Percentiles rank a stretch among this genome's conserved stretches.
These are phyloP conservation scores for Malurus cyaneus DNA, from an alignment of 2,113 vertebrate genomes.

Conservation along the genomic window DNA sequence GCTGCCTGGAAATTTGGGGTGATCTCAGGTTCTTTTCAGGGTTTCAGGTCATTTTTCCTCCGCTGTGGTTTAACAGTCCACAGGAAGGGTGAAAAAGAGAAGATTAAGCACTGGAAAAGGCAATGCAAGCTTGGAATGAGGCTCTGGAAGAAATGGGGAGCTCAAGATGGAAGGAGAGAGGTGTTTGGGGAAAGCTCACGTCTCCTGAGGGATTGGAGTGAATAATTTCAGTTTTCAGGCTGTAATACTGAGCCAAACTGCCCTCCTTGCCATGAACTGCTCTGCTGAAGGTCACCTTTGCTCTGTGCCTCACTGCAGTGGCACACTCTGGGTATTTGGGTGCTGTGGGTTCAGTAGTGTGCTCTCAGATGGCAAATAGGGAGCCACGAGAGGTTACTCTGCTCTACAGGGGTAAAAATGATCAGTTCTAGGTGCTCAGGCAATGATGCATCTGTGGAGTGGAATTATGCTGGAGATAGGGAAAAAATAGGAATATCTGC, in stretches of 20 bases:
- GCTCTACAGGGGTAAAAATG: not conserved
- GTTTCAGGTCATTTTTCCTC: not conserved
- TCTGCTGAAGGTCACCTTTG: not conserved
- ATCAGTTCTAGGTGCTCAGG: not conserved
- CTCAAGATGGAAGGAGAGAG: not conserved
- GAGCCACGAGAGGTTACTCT: not conserved
- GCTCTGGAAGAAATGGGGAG: not conserved
- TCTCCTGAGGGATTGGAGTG: not conserved
- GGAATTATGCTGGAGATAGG: not conserved
- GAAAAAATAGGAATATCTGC: not conserved
- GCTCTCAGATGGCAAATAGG: not conserved
- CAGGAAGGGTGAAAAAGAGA: not conserved
- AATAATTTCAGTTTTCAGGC: not conserved
- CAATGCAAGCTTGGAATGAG: not conserved
- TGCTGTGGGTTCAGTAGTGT: not conserved
- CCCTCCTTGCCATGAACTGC: not conserved
- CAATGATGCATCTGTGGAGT: not conserved
- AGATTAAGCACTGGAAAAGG: not conserved
- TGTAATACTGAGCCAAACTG: not conserved
- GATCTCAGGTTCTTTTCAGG: not conserved
- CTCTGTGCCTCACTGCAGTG: accelerated
- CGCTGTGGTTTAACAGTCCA: not conserved
- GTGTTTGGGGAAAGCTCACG: not conserved
- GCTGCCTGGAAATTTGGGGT: not conserved
- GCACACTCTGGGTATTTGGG: not conserved